Base-by-base conservation (phyloP, 2,888 invertebrate species). In the Lepidonotus clava region DNA sequence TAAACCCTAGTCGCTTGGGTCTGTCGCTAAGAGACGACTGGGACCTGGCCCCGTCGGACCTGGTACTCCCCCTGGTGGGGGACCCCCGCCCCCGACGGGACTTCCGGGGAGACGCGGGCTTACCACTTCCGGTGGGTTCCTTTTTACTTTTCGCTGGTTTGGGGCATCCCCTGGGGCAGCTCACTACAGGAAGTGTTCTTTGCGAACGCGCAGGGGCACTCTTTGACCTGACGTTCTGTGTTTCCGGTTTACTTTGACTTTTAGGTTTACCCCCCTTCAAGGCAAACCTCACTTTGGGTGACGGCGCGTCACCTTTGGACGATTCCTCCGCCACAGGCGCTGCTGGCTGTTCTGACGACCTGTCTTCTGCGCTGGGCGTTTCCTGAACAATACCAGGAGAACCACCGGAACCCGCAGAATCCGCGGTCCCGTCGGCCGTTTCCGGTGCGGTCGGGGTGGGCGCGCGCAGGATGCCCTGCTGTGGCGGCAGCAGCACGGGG, bases 171-270 rank as follows among this genome's bases (percentile, higher is more conserved):
- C 0, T 36, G 21, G 71, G 34, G n/a, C 38, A 8, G 38, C 38
- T 34, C 36, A 71, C 71, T 34, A 36, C 71, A 34, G 71, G 71
- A 2, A 71, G 71, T 34, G 36, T 34, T 1, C 71, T 34, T 34
- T 38, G 71, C 38, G 71, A 34, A 36, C 38, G 36, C 71, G 38
- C 71, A 18, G 71, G 71, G 36, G 71, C 71, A 18, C 71, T 71
- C 38, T 71, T 71, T 4, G 71, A 71, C 14, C 61, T 61, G 24
- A 28, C 61, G 21, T 61, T 24, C 28, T 61, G 61, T n/a, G n/a
- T 14, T 61, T 61, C 4, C n/a, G n/a, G 2, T n/a, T 61, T 61
- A 28, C 28, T 28, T 11, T 61, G 11, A 14, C 28, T 61, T n/a
- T 61, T 36, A 21, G 38, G 36, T 4, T 11, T 36, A 71, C 5